phyloP scores from a whole-genome alignment of 2,797 vertebrate species.

The Vespertilio murinus region DNA sequence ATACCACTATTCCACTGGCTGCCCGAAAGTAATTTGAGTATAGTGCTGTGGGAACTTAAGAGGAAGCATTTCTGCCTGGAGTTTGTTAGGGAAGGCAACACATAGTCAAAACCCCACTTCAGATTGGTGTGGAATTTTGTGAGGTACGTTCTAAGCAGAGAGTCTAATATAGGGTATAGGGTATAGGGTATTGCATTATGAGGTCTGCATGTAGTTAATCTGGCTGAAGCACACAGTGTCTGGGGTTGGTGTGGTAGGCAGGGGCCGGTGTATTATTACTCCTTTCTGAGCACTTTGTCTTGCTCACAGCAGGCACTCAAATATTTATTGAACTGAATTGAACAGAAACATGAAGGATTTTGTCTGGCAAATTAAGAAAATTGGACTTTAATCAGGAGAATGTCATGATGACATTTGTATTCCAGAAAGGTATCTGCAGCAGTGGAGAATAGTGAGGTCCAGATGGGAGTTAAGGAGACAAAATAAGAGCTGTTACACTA shows the following conservation, averaged over 20 bases:
- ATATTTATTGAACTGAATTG: slow-evolving; percentile 42
- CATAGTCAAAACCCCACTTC: not conserved
- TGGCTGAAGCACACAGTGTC: not conserved
- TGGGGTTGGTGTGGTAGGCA: not conserved
- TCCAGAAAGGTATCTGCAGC: slow-evolving; percentile 16
- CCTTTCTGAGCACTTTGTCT: slow-evolving; percentile 32
- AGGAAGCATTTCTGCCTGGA: not conserved
- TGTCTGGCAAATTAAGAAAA: slow-evolving; percentile 32
- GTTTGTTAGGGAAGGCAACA: slow-evolving; percentile 28
- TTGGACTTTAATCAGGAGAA: slow-evolving; percentile 35
- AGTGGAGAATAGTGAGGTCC: not conserved
- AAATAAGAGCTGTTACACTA: not conserved
- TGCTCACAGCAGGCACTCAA: not conserved
- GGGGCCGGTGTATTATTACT: not conserved
- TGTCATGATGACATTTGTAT: slow-evolving; percentile 30
- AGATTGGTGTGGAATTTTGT: not conserved
- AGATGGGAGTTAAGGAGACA: not conserved
- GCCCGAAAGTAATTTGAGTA: slow-evolving; percentile 11
- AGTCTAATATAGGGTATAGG: not conserved
- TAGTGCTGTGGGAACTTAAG: not conserved
- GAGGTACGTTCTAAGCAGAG: not conserved
- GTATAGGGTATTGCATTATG: not conserved
- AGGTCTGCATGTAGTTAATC: not conserved
- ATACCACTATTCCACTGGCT: not conserved
- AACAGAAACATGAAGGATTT: slow-evolving; percentile 43